Evolutionary conservation across 2,797 vertebrate species (phyloP).

Genomic region (Melanotaenia pygmaea): DNA sequence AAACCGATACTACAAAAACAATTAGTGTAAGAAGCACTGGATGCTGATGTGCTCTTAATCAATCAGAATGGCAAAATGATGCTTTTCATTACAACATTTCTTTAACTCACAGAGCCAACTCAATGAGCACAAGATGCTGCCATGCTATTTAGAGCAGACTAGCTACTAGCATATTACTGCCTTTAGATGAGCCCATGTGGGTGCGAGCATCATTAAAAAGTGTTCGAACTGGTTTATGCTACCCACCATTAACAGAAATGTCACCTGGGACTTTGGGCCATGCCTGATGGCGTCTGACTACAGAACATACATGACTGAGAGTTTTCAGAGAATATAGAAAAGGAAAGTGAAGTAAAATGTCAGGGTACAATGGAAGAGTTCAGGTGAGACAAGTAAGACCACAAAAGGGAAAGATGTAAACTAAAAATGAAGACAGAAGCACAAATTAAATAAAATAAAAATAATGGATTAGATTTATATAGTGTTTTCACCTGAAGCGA

Average conservation of each 20-base stretch:
- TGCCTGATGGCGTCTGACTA: neutral
- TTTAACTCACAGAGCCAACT: neutral
- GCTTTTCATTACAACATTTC: neutral
- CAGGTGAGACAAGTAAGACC: neutral
- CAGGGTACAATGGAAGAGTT: neutral
- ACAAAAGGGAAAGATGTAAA: neutral
- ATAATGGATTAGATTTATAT: neutral
- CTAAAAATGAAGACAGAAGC: neutral
- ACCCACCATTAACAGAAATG: neutral
- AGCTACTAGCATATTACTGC: too few species aligned
- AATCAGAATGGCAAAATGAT: neutral
- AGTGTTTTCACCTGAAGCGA: too few species aligned
- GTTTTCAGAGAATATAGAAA: neutral
- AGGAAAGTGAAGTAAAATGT: neutral
- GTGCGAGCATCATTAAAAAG: neutral
- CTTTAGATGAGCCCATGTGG: neutral
- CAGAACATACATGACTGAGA: neutral
- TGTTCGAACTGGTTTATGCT: neutral
- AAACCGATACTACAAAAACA: neutral
- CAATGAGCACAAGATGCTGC: neutral
- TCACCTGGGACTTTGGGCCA: neutral
- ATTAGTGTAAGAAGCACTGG: neutral
- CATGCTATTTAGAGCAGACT: neutral
- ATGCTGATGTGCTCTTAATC: neutral
- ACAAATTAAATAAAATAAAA: neutral